Evolutionary conservation across 1,140 invertebrate species (phyloP).

Genomic region (Branchinecta lynchi): DNA sequence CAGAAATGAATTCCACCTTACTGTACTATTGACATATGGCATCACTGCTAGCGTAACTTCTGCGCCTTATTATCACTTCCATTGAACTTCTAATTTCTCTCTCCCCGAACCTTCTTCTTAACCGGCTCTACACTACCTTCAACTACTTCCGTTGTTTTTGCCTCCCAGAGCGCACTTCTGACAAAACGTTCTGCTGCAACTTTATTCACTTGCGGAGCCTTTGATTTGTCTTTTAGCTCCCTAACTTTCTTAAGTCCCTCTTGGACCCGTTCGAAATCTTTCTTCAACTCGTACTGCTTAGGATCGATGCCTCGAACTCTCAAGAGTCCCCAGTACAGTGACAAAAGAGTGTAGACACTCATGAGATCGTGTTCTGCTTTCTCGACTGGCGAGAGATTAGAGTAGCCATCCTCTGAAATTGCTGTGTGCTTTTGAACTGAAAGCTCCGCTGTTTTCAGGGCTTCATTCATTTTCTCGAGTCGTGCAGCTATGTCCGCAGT

Average conservation of each 20-base stretch:
- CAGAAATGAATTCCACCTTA: too few relatives aligned
- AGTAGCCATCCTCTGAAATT: neutral
- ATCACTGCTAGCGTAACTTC: too few relatives aligned
- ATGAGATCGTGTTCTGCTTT: slow-evolving; percentile 1
- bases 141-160: neutral
- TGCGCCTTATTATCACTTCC: too few relatives aligned
- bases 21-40: too few relatives aligned
- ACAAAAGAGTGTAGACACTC: neutral
- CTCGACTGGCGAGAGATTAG: neutral
- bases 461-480: neutral
- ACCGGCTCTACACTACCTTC: too few relatives aligned
- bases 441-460: neutral
- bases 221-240: neutral
- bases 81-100: too few relatives aligned
- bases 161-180: neutral
- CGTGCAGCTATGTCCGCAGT: neutral
- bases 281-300: neutral
- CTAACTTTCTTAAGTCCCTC: neutral
- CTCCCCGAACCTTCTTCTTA: too few relatives aligned
- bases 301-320: neutral
- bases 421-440: neutral
- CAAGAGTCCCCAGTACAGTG: neutral
- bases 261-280: neutral
- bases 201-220: neutral
- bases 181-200: neutral